Base-by-base conservation (phyloP, 2,888 invertebrate genomes). In the Slavum lentiscoides region DNA sequence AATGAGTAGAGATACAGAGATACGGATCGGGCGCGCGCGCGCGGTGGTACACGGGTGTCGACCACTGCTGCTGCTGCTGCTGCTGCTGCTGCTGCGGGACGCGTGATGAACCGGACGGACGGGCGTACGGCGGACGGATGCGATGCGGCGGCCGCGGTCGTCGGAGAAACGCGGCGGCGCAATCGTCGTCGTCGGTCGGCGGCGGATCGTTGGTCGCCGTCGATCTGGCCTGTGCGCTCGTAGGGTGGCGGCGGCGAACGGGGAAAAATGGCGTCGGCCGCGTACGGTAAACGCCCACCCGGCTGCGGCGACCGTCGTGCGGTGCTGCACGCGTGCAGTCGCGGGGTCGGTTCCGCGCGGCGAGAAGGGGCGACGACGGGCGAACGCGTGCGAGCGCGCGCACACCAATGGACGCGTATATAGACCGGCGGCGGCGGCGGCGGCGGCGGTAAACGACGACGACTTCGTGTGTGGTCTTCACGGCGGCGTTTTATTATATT, bases 231-330 rank as follows among this genome's bases (percentile, higher is more conserved):
- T 30, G 0, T 5, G 55, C 17, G 55, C n/a, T n/a, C n/a, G n/a
- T n/a, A n/a, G 19, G 19, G 55, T 1, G 21, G 61, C 43, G 70
- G 37, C 1, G 49, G 15, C 13, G 1, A 13, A 13, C n/a, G n/a
- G 11, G 21, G 61, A 43, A 73, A 73, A 73, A 73, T 73, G 72
- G 72, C 72, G 61, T 43, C 58, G 59, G 43, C n/a, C 68, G 68
- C 2, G 68, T 2, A 15, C 21, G 23, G 49, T 21, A 6, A 43
- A 15, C 72, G 59, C 72, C 39, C 72, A 58, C 43, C 21, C 30
- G 30, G 30, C 30, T 1, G 30, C 30, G 59, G 0, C n/a, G 43
- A 61, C n/a, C 37, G 11, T 23, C 11, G 69, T n/a, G n/a, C n/a
- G n/a, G n/a, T n/a, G n/a, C n/a, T n/a, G 30, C 30, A 30, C 30